These are phyloP conservation scores for Crocuta crocuta DNA, from an alignment of 2,113 vertebrate species.

Conservation along the genomic window DNA sequence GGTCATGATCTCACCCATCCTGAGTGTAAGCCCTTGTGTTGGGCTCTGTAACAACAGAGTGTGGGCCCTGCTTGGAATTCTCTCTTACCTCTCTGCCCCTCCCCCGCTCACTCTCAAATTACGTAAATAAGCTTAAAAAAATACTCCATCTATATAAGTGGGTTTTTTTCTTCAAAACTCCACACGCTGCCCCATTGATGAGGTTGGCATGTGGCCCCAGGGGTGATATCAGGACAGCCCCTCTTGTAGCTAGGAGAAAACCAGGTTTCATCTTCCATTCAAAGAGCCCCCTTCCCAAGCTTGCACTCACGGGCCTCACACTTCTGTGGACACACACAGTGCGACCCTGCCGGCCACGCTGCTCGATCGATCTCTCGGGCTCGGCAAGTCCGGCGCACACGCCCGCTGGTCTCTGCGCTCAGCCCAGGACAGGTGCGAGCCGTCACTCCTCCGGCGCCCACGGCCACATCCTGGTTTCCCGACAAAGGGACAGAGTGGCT, in stretches of 20 bases:
- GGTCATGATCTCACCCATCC: too few species aligned
- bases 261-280: background rate
- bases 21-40: too few species aligned
- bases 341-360: rapidly evolving
- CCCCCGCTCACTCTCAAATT: too few species aligned
- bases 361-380: background rate
- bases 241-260: background rate
- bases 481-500: background rate
- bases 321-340: background rate
- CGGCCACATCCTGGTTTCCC: background rate
- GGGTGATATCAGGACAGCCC: rapidly evolving
- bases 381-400: rapidly evolving
- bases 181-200: background rate
- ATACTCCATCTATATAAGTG: background rate
- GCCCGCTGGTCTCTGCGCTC: background rate
- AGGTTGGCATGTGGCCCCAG: background rate
- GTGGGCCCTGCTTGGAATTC: too few species aligned
- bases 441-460: rapidly evolving
- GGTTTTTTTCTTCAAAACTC: background rate
- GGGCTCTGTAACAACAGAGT: too few species aligned
- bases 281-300: background rate
- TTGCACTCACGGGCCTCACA: rapidly evolving
- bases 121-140: too few species aligned
- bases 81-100: too few species aligned
- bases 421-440: background rate